Base-by-base conservation (phyloP, 2,113 vertebrate genomes). In the Scortum barcoo region DNA sequence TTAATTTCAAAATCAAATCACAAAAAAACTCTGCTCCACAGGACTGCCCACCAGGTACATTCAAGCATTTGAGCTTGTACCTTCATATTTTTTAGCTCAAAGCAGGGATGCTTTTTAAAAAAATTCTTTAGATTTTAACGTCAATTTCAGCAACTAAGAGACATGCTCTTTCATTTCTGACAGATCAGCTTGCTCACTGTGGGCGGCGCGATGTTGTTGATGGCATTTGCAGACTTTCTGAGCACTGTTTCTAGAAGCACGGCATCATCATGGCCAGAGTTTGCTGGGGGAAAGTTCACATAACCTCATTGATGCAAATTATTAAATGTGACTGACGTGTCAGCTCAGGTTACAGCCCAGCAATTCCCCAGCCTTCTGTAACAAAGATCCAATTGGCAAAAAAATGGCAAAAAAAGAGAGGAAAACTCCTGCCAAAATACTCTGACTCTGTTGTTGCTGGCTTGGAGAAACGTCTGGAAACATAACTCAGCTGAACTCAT, bases 311-410 rank as follows among this genome's bases (percentile, higher is more conserved):
- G 46, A 88, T 84, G 83, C 80, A 85, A 88, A 90, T 92, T 75
- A 92, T 86, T 79, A 76, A 78, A 91, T 85, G 79, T 89, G 90
- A 93, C 84, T 91, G 91, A 88, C 90, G 89, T 67, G 88, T 86
- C 86, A 88, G 83, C 92, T 90, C 50, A 51, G 78, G 93, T 90
- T 89, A 85, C 89, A 86, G 76, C 78, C 83, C 85, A 78, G 72
- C 85, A 79, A 78, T 80, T 76, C 84, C 80, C 87, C 56, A 60
- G 78, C 72, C 40, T 73, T 84, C 78, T 87, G 85, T 61, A 88
- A 91, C 91, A 89, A 90, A 93, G 85, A 87, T 84, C 86, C 92
- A 85, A 86, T 75, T 91, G 88, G 92, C 81, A 86, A 84, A 86
- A 84, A 80, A 86, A 86, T 62, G 78, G 78, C 53, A 76, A 83